Evolutionary conservation across 1,140 invertebrate genomes (phyloP).

Genomic region (Cydia splendana): DNA sequence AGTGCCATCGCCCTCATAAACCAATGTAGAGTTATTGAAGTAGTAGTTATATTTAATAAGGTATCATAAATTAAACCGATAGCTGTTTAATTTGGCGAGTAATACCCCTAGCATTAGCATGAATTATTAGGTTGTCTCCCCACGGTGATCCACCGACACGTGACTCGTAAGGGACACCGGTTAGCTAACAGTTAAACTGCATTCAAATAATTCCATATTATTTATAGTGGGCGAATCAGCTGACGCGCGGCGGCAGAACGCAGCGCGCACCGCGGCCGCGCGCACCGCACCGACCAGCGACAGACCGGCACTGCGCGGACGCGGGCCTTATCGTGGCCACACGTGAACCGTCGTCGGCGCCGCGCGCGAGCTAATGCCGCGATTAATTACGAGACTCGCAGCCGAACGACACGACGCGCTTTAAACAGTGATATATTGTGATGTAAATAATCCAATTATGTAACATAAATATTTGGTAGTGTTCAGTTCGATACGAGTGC

Average conservation of each 20-base stretch:
- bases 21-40: not conserved
- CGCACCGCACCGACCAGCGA: slow-evolving; percentile 39
- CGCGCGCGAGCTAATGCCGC: slow-evolving; percentile 8
- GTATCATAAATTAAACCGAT: slow-evolving; percentile 14
- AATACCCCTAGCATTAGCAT: not conserved
- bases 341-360: slow-evolving; percentile 44
- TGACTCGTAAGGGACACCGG: slow-evolving; percentile 34
- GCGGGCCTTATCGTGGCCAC: slow-evolving; percentile 36
- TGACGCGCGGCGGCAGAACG: slow-evolving; percentile 48
- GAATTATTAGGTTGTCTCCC: slow-evolving; percentile 25
- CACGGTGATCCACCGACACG: slow-evolving; percentile 28
- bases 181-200: slow-evolving; percentile 56
- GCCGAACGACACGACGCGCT: slow-evolving; percentile 17
- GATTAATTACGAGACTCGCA: slow-evolving; percentile 24
- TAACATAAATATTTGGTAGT: slow-evolving; percentile 25
- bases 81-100: not conserved
- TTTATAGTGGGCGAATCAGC: slow-evolving; percentile 74
- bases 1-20: slow-evolving; percentile 6
- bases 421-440: slow-evolving; percentile 26
- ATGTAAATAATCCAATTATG: slow-evolving; percentile 29
- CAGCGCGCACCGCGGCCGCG: slow-evolving; percentile 39
- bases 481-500: not conserved
- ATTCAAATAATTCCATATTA: slow-evolving; percentile 71
- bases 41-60: not conserved
- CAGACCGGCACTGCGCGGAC: slow-evolving; percentile 35